Evolutionary conservation across 2,888 invertebrate genomes (phyloP).

Genomic region (Tribolium freemani): DNA sequence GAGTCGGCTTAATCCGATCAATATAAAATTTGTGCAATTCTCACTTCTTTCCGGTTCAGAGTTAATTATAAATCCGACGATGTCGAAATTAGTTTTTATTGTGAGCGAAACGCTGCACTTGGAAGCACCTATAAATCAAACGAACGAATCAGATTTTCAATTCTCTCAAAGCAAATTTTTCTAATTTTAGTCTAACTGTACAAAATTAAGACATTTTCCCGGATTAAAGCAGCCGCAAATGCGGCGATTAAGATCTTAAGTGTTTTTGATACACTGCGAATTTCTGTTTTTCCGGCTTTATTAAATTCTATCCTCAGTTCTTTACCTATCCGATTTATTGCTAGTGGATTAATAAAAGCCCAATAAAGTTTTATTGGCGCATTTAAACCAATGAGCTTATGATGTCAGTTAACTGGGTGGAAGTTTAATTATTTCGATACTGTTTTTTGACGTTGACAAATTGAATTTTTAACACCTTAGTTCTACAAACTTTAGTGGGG

Average conservation of each 20-base stretch:
- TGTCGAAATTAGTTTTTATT: conserved; percentile 1
- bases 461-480: background rate
- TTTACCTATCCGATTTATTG: background rate
- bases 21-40: conserved; percentile 1
- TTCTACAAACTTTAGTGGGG: background rate
- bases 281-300: background rate
- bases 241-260: too few relatives aligned
- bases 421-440: conserved; percentile 16
- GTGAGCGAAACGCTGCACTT: background rate
- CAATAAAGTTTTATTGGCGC: background rate
- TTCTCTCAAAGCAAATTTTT: background rate
- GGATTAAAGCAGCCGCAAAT: too few relatives aligned
- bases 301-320: background rate
- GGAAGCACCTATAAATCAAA: background rate
- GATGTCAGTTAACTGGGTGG: conserved; percentile 8
- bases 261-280: too few relatives aligned
- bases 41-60: background rate
- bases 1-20: background rate
- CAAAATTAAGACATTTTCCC: too few relatives aligned
- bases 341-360: background rate
- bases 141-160: background rate
- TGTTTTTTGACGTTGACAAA: conserved; percentile 11
- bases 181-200: too few relatives aligned
- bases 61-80: conserved; percentile 2
- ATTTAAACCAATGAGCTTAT: background rate